Evolutionary conservation across 1,140 invertebrate species (phyloP).

Genomic region (Panagrolaimus sp.): DNA sequence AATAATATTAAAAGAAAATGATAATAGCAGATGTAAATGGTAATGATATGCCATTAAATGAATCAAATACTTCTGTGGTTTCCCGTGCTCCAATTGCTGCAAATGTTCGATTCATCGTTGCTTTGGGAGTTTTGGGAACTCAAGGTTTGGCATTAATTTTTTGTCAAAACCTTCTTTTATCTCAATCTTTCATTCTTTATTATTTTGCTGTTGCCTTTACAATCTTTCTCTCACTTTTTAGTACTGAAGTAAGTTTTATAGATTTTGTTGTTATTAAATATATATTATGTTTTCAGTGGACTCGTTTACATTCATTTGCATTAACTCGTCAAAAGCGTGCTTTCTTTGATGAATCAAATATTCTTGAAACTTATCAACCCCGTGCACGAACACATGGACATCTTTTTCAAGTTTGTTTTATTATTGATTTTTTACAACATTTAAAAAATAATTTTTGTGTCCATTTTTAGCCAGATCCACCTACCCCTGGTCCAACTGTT

Average conservation of each 20-base stretch:
- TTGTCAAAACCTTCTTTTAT: not conserved
- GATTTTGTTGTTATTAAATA: not conserved
- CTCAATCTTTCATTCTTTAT: too few relatives aligned
- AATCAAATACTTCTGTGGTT: too few relatives aligned
- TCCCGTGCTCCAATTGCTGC: not conserved
- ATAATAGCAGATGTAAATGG: too few relatives aligned
- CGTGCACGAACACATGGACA: conserved; percentile 42
- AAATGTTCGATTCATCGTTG: not conserved
- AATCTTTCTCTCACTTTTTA: not conserved
- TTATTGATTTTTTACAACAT: not conserved
- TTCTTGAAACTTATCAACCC: conserved; percentile 50
- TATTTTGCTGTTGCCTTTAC: too few relatives aligned
- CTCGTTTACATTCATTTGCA: conserved; percentile 24
- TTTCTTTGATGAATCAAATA: conserved; percentile 49
- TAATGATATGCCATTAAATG: too few relatives aligned
- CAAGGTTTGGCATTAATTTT: not conserved
- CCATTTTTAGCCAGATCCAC: conserved; percentile 41
- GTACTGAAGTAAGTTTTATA: not conserved
- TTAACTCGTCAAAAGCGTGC: conserved; percentile 38
- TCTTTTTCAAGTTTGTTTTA: conserved; percentile 33
- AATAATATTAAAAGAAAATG: too few relatives aligned
- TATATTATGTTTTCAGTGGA: conserved; percentile 31
- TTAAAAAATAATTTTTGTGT: not conserved
- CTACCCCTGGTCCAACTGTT: conserved; percentile 31
- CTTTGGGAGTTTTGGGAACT: not conserved